Base-by-base conservation (phyloP, 2,888 invertebrate species). In the Rotaria magnacalcarata region DNA sequence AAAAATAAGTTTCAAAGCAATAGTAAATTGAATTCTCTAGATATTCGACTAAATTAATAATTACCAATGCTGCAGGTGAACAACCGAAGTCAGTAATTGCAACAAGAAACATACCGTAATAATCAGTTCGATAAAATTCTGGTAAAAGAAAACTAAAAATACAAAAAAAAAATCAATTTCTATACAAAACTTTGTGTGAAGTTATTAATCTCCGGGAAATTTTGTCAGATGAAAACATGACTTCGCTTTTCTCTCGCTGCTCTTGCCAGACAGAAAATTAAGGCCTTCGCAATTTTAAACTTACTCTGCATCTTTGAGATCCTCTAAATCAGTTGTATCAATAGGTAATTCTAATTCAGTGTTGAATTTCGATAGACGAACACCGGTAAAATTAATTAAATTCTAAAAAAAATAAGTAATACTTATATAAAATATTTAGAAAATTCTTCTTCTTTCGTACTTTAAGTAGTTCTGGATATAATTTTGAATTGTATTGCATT, bases 91-190 rank as follows among this genome's bases (percentile, higher is more conserved):
- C 80, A 21, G 47, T 80, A 21, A 80, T 80, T 6, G 43, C 80
- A 43, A 80, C 80, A 43, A 80, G 80, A 80, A 80, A 80, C 80
- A 80, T 80, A 14, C 47, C 80, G n/a, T 47, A 80, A n/a, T 80
- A 80, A 80, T 80, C 80, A 24, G 80, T 80, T 47, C 80, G 80
- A 47, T 80, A 80, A 43, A 80, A 80, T n/a, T 80, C 80, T 47
- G 80, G 80, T n/a, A 80, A 43, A 16, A 14, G 34, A 21, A 80
- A 80, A 80, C 80, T 80, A 47, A 47, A 80, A 10, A 11, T n/a
- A 80, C 2, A 80, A 75, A 34, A 43, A 52, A 52, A 50, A 50
- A 50, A 6, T 50, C 11, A 11, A 50, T 50, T 50, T 50, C 50
- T n/a, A n/a, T n/a, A n/a, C n/a, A n/a, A n/a, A n/a, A n/a, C n/a